Evolutionary conservation across 2,797 vertebrate species (phyloP).

Genomic region (Columba guinea): DNA sequence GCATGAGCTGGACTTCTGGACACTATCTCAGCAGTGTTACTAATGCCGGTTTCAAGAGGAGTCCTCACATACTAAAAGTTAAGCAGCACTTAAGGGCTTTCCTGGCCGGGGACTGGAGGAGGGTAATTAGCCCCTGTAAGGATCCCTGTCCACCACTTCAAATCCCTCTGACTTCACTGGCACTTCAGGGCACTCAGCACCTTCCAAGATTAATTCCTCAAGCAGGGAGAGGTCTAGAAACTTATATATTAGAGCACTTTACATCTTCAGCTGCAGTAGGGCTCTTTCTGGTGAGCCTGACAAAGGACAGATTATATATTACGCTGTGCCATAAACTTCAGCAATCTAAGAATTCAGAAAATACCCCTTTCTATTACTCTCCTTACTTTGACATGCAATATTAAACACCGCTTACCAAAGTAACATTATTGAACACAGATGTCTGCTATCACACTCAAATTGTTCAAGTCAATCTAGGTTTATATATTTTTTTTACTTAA

Average conservation of each 20-base stretch:
- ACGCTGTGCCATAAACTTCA: slow-evolving; percentile 64
- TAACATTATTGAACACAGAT: slow-evolving; percentile 79
- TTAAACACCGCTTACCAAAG: slow-evolving; percentile 80
- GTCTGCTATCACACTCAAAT: slow-evolving; percentile 78
- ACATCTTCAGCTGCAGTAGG: slow-evolving; percentile 65
- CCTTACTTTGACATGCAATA: slow-evolving; percentile 80
- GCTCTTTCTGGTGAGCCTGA: slow-evolving; percentile 76
- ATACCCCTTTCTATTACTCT: slow-evolving; percentile 73
- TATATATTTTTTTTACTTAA: slow-evolving; percentile 75
- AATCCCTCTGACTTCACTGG: slow-evolving; percentile 59
- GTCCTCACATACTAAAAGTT: not conserved
- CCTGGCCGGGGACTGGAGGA: not conserved
- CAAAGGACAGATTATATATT: slow-evolving; percentile 79
- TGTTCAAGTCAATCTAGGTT: slow-evolving; percentile 76
- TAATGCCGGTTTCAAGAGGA: not conserved
- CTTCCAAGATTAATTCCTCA: slow-evolving; percentile 64
- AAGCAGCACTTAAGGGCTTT: slow-evolving; percentile 44
- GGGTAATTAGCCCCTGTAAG: slow-evolving; percentile 12
- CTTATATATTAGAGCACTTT: slow-evolving; percentile 69
- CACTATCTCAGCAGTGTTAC: not conserved
- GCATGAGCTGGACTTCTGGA: not conserved
- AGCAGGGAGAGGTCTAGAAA: slow-evolving; percentile 67
- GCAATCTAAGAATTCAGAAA: slow-evolving; percentile 75
- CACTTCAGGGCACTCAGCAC: slow-evolving; percentile 65
- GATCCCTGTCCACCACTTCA: not conserved